These are phyloP conservation scores for Helicoverpa armigera DNA, from an alignment of 1,140 invertebrate species.

Conservation along the genomic window DNA sequence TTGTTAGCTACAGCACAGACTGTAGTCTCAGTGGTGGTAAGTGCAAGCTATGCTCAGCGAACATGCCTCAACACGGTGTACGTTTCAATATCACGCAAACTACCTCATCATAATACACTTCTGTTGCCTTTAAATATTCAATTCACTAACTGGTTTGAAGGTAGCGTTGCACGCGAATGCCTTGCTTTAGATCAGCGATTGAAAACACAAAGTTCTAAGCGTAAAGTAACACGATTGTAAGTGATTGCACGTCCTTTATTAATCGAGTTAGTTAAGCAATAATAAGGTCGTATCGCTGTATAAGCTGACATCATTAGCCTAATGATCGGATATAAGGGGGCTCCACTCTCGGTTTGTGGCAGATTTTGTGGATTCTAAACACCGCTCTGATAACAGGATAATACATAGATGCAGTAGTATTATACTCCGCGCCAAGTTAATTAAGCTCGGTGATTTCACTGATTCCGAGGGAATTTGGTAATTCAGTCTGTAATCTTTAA, in stretches of 20 bases:
- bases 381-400: slow-evolving; percentile 26
- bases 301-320: slow-evolving; percentile 65
- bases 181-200: slow-evolving; percentile 12
- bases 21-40: neutral
- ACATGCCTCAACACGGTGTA: neutral
- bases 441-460: slow-evolving; percentile 31
- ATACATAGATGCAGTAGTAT: slow-evolving; percentile 38
- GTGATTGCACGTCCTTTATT: slow-evolving; percentile 53
- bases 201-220: slow-evolving; percentile 42
- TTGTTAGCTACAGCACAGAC: neutral
- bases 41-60: slow-evolving; percentile 8
- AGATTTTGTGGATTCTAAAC: slow-evolving; percentile 42
- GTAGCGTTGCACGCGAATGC: slow-evolving; percentile 9
- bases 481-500: slow-evolving; percentile 34
- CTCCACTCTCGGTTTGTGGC: slow-evolving; percentile 27
- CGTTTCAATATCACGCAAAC: slow-evolving; percentile 45
- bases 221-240: slow-evolving; percentile 27
- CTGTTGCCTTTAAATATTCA: slow-evolving; percentile 53
- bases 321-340: slow-evolving; percentile 58
- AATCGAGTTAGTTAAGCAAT: slow-evolving; percentile 63
- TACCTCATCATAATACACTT: slow-evolving; percentile 48
- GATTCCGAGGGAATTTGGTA: slow-evolving; percentile 26
- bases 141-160: slow-evolving; percentile 49
- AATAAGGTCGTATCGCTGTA: slow-evolving; percentile 61
- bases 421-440: slow-evolving; percentile 35